Evolutionary conservation across 2,888 invertebrate genomes (phyloP).

Genomic region (Dexiosoma caninum): DNA sequence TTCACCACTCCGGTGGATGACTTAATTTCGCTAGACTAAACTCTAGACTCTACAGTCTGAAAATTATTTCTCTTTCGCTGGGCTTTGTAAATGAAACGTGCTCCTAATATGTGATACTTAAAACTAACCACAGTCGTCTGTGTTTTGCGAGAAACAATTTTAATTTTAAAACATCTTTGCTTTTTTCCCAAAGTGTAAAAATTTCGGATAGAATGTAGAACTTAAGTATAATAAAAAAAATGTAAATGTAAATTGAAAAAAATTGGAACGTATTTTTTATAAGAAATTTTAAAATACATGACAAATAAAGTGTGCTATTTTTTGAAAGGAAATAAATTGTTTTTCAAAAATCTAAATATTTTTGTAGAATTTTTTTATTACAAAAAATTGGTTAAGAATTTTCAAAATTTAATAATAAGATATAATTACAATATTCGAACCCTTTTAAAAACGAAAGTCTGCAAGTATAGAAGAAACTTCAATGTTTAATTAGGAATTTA

Average conservation of each 20-base stretch:
- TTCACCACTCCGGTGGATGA: too few species aligned
- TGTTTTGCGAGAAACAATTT: conserved; percentile 30
- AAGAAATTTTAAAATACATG: conserved; percentile 53
- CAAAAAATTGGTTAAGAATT: conserved; percentile 57
- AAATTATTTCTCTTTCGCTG: conserved; percentile 3
- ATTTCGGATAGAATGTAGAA: conserved; percentile 21
- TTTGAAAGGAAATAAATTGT: conserved; percentile 17
- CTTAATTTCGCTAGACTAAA: too few species aligned
- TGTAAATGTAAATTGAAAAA: not conserved
- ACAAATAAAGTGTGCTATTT: conserved; percentile 60
- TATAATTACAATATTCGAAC: not conserved
- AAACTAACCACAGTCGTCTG: conserved; percentile 48
- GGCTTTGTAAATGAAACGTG: conserved; percentile 32
- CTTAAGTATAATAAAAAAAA: conserved; percentile 14
- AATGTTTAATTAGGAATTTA: too few species aligned
- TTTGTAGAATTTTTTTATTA: conserved; percentile 40
- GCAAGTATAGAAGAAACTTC: conserved; percentile 21
- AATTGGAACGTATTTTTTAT: conserved; percentile 45
- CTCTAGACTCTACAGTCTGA: too few species aligned
- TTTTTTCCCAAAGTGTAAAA: conserved; percentile 15
- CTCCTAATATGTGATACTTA: conserved; percentile 59
- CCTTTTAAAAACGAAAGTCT: conserved; percentile 39
- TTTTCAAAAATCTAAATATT: conserved; percentile 48
- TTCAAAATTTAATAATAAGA: conserved; percentile 38
- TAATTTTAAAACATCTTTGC: not conserved